Evolutionary conservation across 2,113 vertebrate genomes (phyloP), one percentile per base, ranked within the genome.

Genomic region (Ciconia stormi): DNA sequence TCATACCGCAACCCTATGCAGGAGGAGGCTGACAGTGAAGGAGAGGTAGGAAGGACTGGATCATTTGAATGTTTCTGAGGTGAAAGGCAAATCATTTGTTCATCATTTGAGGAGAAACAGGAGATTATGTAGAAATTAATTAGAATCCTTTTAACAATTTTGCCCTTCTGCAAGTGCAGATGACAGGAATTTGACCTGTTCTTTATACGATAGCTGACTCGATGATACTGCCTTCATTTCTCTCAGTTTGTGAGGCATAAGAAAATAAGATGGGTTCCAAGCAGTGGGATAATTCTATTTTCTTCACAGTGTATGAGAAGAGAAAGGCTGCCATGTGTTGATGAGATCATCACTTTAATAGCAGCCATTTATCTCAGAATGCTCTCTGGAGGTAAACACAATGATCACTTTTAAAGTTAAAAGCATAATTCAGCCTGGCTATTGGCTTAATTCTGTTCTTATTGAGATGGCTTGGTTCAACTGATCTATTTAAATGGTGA

Each of bases 291-390:
- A 92, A 96, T 94, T 96, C 73, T 93, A 18, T 97, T 97, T 96
- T 91, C 88, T 82, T 95, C 66, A 26, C 30, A 49, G 77, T 29
- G 27, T 82, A 67, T 72, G 69, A 78, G 66, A 62, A 90, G 46
- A 87, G 77, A 92, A 82, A 89, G 77, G 63, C 79, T 95, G 92
- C 82, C 47, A 34, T 82, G 71, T 74, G 84, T 81, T 94, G 89
- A 92, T 94, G 95, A 95, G 87, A 94, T 92, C 93, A 90, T 89
- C 59, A 22, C 71, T 97, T 96, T 95, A 97, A 95, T 80, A 96
- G 91, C 70, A 90, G 80, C 52, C 65, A 27, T 97, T 97, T 94
- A 89, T 95, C 89, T 94, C 87, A 36, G 55, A 93, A 52, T 79
- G 72, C 52, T 90, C 73, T 91, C 80, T 91, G 73, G 85, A 95